Evolutionary conservation across 2,888 invertebrate genomes (phyloP), one percentile per base, ranked within the genome.

Genomic region (Drosophila prolongata): DNA sequence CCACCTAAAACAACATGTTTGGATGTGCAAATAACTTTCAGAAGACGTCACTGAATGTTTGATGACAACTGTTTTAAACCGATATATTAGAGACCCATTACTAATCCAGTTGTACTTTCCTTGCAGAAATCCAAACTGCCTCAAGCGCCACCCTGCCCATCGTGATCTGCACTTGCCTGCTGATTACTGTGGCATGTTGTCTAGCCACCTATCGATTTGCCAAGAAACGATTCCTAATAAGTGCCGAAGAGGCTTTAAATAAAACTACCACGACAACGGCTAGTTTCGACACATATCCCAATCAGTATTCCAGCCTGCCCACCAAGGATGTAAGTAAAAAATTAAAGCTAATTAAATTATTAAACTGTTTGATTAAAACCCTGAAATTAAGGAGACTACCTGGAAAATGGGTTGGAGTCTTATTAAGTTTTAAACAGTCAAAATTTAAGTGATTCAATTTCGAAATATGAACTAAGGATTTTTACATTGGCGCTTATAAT

Each of bases 251-350:
- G 53, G 79, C 86, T 1, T 64, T 90, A 2, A 86, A 89, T 54
- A 94, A 94, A 35, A 93, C 94, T 40, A 94, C 96, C 4, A 86
- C 91, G 13, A 81, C 90, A 2, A 96, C 96, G 56, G 96, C 96
- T 0, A 96, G 96, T 90, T 97, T 97, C 90, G 96, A 96, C 34
- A 94, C 95, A 0, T 96, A 96, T 89, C 96, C 96, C 88, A 97
- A 97, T 91, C 95, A 96, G 76, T 97, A 97, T 91, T 96, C 96
- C 71, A 95, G 96, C 27, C 95, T 97, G 46, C 97, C 97, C 0
- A 93, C 96, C 69, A 96, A 96, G 90, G 96, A 97, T 91, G 95
- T 96, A 89, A 93, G 94, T 77, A 90, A 6, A 6, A 3, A 10
- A n/a, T n/a, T 1, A 37, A 10, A 38, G 3, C 0, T 3, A 11